Evolutionary conservation across 2,888 invertebrate genomes (phyloP).

Genomic region (Megaustenia siamemsis): DNA sequence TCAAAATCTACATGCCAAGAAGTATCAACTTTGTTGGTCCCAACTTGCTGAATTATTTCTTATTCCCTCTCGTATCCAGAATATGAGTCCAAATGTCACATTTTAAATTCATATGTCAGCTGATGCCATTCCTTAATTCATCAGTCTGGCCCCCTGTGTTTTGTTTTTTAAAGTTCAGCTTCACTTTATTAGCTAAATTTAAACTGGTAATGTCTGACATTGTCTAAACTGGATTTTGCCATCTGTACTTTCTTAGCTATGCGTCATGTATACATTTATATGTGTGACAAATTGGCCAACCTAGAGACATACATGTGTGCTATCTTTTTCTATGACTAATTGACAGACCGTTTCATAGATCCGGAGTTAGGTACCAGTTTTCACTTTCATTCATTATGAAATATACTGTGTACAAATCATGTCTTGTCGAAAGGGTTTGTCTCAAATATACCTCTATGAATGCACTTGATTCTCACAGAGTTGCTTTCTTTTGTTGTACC

Average conservation of each 20-base stretch:
- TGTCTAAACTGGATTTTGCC: not conserved
- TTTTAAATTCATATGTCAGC: too few relatives aligned
- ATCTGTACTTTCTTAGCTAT: not conserved
- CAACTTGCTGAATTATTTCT: too few relatives aligned
- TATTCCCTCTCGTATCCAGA: too few relatives aligned
- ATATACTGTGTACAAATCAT: not conserved
- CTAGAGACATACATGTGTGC: not conserved
- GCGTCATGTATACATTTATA: not conserved
- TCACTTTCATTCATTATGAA: conserved; percentile 30
- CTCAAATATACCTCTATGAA: conserved; percentile 49
- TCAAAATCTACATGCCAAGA: too few relatives aligned
- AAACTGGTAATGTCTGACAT: too few relatives aligned
- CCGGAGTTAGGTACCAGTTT: not conserved
- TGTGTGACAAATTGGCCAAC: not conserved
- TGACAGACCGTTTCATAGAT: not conserved
- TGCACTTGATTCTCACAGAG: conserved; percentile 21
- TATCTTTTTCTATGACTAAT: not conserved
- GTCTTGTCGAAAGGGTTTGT: conserved; percentile 18
- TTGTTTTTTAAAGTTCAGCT: too few relatives aligned
- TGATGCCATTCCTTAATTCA: too few relatives aligned
- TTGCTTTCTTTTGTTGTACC: conserved; percentile 1
- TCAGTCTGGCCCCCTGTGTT: too few relatives aligned
- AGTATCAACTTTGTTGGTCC: too few relatives aligned
- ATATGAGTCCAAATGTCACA: too few relatives aligned
- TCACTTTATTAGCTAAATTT: too few relatives aligned